Percentiles rank a stretch among this genome's conserved stretches.
phyloP scores from a whole-genome alignment of 2,888 invertebrate species.

The Tenthredo livida region DNA sequence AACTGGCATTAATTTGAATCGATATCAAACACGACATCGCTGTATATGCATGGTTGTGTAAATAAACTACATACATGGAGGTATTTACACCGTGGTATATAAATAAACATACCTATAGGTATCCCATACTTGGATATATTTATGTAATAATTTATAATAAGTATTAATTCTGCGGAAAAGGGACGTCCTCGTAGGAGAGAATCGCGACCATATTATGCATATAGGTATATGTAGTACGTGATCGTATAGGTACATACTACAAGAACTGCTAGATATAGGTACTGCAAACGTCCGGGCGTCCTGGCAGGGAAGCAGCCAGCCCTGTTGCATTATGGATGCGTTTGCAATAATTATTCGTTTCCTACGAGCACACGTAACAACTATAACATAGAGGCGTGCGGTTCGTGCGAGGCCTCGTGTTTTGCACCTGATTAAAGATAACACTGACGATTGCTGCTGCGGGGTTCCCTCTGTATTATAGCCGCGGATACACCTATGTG shows the following conservation, averaged over 20 bases:
- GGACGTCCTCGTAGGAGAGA: conserved; percentile 12
- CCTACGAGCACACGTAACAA: conserved; percentile 60
- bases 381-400: conserved; percentile 56
- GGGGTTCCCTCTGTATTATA: background rate
- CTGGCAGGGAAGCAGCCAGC: conserved; percentile 50
- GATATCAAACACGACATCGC: background rate
- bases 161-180: conserved; percentile 21
- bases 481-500: background rate
- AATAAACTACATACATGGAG: conserved; percentile 13
- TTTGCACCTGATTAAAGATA: conserved; percentile 70
- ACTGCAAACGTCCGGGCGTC: conserved; percentile 15
- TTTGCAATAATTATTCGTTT: conserved; percentile 74
- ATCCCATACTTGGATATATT: no score
- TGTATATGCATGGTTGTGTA: background rate
- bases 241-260: background rate
- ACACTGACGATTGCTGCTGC: conserved; percentile 49
- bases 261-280: background rate
- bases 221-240: background rate
- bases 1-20: background rate
- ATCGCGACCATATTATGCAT: background rate
- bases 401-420: conserved; percentile 66
- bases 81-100: background rate
- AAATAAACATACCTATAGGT: background rate
- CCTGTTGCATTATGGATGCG: conserved; percentile 70
- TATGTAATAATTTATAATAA: background rate